These are phyloP conservation scores for Callionymus lyra DNA, from an alignment of 2,113 vertebrate genomes.

Conservation along the genomic window DNA sequence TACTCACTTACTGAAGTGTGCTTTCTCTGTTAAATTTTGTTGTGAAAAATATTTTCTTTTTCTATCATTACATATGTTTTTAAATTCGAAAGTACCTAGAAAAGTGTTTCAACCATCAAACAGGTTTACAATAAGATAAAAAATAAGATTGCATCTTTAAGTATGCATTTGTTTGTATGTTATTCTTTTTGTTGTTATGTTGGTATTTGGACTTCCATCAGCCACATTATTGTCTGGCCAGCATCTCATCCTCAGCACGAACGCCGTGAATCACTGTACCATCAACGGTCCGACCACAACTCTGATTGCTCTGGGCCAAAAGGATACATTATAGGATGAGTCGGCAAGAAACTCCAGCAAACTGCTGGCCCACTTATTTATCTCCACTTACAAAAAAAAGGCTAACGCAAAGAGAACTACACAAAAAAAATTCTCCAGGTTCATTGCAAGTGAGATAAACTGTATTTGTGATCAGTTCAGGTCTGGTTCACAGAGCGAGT, in stretches of 20 bases:
- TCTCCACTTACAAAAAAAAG: slow-evolving; percentile 23
- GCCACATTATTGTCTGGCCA: neutral
- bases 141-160: too few species aligned
- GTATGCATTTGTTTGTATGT: too few species aligned
- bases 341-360: slow-evolving; percentile 24
- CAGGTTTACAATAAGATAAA: too few species aligned
- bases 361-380: slow-evolving; percentile 24
- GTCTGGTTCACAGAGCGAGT: slow-evolving; percentile 45
- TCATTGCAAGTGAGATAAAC: slow-evolving; percentile 11
- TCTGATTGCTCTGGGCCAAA: slow-evolving; percentile 49
- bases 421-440: neutral
- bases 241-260: slow-evolving; percentile 19
- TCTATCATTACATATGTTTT: too few species aligned
- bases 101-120: too few species aligned
- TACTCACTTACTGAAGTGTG: too few species aligned
- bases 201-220: too few species aligned
- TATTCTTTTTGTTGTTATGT: too few species aligned
- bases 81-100: too few species aligned
- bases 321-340: slow-evolving; percentile 52
- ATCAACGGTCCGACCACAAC: slow-evolving; percentile 45
- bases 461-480: slow-evolving; percentile 50
- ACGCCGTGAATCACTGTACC: slow-evolving; percentile 46
- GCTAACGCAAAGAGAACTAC: slow-evolving; percentile 27
- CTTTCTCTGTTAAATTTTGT: too few species aligned
- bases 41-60: too few species aligned